Evolutionary conservation across 1,140 invertebrate genomes (phyloP), one percentile per base, ranked within the genome.

Genomic region (Anastatus disparis): DNA sequence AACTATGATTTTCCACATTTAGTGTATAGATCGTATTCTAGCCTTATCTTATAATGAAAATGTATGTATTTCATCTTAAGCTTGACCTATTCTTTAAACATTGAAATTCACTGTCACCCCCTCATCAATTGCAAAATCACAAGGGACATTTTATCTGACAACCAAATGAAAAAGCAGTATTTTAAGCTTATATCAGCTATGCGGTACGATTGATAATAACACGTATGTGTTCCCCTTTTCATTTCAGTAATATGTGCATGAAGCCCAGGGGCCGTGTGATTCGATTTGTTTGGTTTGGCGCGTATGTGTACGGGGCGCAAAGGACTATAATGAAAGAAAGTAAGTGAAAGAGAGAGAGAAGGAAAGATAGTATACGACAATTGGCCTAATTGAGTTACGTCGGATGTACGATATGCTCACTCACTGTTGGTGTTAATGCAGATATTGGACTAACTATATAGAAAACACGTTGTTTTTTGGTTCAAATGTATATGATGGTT

Each of bases 351-450:
- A 58, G 35, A 12, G 9, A 56, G 2, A 38, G 13, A 55, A 15
- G 9, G 29, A 55, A 26, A 26, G 15, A 20, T 15, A 10, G 6
- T 20, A 27, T 3, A 29, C 13, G 44, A 9, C 59, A 35, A 62
- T 46, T 35, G 27, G 26, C 17, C 44, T 62, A 62, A 62, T 62
- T 44, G 26, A 50, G 44, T 62, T 62, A 62, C 44, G 27, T 20
- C 56, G 38, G 10, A 4, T 6, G 10, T n/a, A n/a, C 22, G 48
- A 52, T 56, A 35, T n/a, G 29, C n/a, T 9, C 17, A n/a, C n/a
- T n/a, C n/a, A n/a, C 3, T 56, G 29, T 56, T 56, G 13, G 15
- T 9, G 17, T 4, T 12, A 35, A 56, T 12, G 29, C 1, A 1
- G n/a, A 2, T 53, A 3, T n/a, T n/a, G n/a, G n/a, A n/a, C n/a